Evolutionary conservation across 1,140 invertebrate species (phyloP).

Genomic region (Orussus abietinus): DNA sequence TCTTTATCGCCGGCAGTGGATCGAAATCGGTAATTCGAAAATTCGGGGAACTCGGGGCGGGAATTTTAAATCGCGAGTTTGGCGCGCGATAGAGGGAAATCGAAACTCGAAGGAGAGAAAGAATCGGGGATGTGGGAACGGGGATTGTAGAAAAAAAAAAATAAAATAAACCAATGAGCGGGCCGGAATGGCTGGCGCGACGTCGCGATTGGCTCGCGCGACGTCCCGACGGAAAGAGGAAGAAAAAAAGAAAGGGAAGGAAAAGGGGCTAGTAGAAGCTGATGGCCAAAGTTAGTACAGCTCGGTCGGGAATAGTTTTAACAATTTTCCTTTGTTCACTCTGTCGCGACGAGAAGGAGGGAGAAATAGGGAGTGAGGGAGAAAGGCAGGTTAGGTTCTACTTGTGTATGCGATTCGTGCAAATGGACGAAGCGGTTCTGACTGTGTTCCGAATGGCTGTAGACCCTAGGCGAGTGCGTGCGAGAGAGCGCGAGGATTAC

Average conservation of each 20-base stretch:
- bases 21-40: no score
- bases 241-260: neutral
- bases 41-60: no score
- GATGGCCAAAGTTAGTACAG: conserved; percentile 17
- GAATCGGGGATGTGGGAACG: no score
- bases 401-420: conserved; percentile 15
- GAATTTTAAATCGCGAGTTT: no score
- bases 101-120: no score
- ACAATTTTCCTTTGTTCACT: conserved; percentile 46
- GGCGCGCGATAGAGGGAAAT: no score
- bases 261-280: neutral
- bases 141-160: no score
- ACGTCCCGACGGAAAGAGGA: no score
- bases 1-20: no score
- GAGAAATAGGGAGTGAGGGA: conserved; percentile 5
- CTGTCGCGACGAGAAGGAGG: conserved; percentile 24
- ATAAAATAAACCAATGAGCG: no score
- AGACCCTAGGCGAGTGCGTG: conserved; percentile 19
- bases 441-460: conserved; percentile 10
- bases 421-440: conserved; percentile 15
- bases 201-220: no score
- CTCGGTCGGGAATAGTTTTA: conserved; percentile 33
- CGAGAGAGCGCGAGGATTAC: conserved; percentile 20
- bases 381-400: conserved; percentile 12
- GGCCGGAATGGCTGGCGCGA: no score